Evolutionary conservation across 2,113 vertebrate species (phyloP).

Genomic region (mouse (Mus musculus)): DNA sequence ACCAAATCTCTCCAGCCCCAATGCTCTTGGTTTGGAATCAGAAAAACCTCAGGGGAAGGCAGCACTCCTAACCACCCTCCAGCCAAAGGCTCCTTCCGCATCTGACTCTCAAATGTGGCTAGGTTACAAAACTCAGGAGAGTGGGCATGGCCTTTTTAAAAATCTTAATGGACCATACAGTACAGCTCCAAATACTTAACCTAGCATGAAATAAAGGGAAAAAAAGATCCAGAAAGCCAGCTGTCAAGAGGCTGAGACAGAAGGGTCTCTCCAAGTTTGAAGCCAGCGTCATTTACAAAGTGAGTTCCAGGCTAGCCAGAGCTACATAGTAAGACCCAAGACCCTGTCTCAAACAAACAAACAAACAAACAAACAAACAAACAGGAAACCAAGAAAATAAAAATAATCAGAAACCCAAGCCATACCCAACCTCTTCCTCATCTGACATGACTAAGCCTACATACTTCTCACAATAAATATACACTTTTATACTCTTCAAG

Average conservation of each 20-base stretch:
- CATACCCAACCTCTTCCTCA: neutral
- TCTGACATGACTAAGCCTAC: conserved; percentile 12
- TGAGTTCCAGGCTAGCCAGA: neutral
- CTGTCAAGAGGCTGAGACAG: neutral
- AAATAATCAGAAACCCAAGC: neutral
- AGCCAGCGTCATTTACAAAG: neutral
- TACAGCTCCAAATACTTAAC: neutral
- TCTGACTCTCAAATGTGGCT: neutral
- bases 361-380: neutral
- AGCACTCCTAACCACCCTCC: neutral
- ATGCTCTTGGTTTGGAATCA: neutral
- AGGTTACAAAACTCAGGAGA: neutral
- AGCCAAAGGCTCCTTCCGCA: neutral
- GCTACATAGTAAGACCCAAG: neutral
- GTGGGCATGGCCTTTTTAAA: neutral
- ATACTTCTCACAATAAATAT: conserved; percentile 20
- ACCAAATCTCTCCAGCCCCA: neutral
- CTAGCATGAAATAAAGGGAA: neutral
- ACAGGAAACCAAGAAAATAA: neutral
- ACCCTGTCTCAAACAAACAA: neutral
- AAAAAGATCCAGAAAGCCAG: neutral
- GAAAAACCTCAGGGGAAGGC: neutral
- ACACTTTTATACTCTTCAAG: neutral
- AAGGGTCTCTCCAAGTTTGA: neutral
- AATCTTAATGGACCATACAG: neutral